Evolutionary conservation across 2,113 vertebrate genomes (phyloP).

Genomic region (Trogon melanurus): DNA sequence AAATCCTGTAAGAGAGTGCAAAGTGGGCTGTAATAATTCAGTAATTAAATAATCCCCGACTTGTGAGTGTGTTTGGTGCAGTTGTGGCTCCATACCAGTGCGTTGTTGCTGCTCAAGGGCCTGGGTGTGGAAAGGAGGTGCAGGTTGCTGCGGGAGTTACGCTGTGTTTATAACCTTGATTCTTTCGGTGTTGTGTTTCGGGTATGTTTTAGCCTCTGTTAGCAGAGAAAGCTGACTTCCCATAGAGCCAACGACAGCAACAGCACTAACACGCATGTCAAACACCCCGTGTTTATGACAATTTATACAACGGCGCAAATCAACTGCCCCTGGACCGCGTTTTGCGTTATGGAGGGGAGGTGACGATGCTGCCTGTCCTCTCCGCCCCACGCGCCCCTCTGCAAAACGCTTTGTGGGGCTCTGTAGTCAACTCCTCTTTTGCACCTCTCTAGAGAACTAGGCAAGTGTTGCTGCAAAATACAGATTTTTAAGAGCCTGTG

Average conservation of each 20-base stretch:
- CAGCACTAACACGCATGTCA: too few relatives aligned
- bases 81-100: not conserved
- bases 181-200: not conserved
- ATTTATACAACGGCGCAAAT: not conserved
- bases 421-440: not conserved
- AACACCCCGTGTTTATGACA: not conserved
- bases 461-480: not conserved
- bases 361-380: not conserved
- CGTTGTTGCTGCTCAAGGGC: rapidly evolving
- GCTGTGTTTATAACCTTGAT: not conserved
- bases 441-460: not conserved
- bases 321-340: not conserved
- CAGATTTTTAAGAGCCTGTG: not conserved
- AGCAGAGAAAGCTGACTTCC: not conserved
- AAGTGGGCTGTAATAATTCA: not conserved
- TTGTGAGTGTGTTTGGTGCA: rapidly evolving
- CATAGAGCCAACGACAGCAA: not conserved
- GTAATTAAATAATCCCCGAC: not conserved
- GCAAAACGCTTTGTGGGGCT: not conserved
- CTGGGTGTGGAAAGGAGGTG: not conserved
- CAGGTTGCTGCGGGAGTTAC: not conserved
- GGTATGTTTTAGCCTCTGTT: not conserved
- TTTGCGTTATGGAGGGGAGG: rapidly evolving
- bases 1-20: not conserved
- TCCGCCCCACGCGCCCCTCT: not conserved